Evolutionary conservation across 2,797 vertebrate species (phyloP), one percentile per base, ranked within the genome.

Genomic region (Acipenser oxyrinchus): DNA sequence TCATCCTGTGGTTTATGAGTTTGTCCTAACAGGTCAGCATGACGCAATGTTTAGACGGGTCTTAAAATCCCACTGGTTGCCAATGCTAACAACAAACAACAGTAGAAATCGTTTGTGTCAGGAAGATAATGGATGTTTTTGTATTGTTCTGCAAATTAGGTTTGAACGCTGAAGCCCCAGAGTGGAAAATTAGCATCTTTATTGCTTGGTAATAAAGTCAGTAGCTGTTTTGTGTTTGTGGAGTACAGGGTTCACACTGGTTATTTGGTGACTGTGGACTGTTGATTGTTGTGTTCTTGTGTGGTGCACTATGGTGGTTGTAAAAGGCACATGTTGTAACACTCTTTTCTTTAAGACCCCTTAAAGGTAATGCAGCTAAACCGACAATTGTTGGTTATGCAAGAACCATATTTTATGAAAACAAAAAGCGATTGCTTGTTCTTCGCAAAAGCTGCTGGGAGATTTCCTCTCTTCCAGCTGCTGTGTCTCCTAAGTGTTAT

Each of bases 161-260:
- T 62, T 10, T 62, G 60, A 62, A 18, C 60, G 18, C 15, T 37
- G 60, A 62, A 37, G 8, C 6, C 60, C 13, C 23, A 10, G 23
- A n/a, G 8, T 62, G 15, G 60, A 62, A 23, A 62, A 23, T 62
- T 62, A 62, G 60, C 37, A n/a, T 62, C 18, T 62, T 7, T 62
- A 4, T 51, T 60, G 61, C 69, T 74, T 72, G 71, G 64, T 64
- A 63, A 63, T 37, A 0, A 11, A 50, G 62, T 65, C 63, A 51
- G 69, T 76, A 74, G 74, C 74, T 68, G 72, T 77, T 78, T 76
- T 76, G 64, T 76, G 70, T 72, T 65, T 63, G 74, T 74, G 67
- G 69, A 70, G 71, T 48, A 15, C 67, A 70, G 68, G 60, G 48
- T 62, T 68, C 10, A 18, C 51, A 18, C 52, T n/a, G 13, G 55